A percentile compares a stretch with the other conserved stretches of the same genome.
phyloP scores from a whole-genome alignment of 2,113 vertebrate genomes.

The Gasterosteus nipponicus region DNA sequence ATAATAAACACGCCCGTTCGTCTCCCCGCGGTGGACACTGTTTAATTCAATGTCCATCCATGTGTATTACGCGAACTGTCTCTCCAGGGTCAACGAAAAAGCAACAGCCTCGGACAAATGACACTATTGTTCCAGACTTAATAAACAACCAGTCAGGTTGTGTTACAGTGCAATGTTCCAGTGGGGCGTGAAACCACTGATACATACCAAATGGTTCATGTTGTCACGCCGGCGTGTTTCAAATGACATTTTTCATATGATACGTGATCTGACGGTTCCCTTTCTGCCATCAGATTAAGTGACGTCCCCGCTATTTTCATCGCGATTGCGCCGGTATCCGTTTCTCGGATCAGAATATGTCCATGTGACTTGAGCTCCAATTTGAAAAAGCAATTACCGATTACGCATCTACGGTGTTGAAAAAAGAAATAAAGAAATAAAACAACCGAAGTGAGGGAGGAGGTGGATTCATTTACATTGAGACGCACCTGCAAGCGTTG shows the following conservation, averaged over 20 bases:
- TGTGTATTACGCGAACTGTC: slow-evolving; percentile 67
- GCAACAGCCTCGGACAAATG: slow-evolving; percentile 45
- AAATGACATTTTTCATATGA: slow-evolving; percentile 28
- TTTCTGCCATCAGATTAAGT: slow-evolving; percentile 30
- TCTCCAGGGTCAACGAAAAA: slow-evolving; percentile 29
- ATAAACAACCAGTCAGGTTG: slow-evolving; percentile 67
- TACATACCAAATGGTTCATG: slow-evolving; percentile 17
- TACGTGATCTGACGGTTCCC: slow-evolving; percentile 26
- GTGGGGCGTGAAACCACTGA: background rate
- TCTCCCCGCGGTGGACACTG: slow-evolving; percentile 52
- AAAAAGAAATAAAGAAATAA: background rate
- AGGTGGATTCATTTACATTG: slow-evolving; percentile 37
- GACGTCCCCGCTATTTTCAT: slow-evolving; percentile 1
- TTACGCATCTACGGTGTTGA: slow-evolving; percentile 6
- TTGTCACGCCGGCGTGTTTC: slow-evolving; percentile 29
- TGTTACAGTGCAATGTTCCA: slow-evolving; percentile 38
- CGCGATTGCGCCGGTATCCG: slow-evolving; percentile 21
- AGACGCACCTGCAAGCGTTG: slow-evolving; percentile 32
- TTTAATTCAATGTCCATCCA: slow-evolving; percentile 73
- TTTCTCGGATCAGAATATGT: slow-evolving; percentile 27
- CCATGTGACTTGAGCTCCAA: slow-evolving; percentile 31
- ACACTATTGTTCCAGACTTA: slow-evolving; percentile 65
- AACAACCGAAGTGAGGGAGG: slow-evolving; percentile 15
- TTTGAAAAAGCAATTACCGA: slow-evolving; percentile 49
- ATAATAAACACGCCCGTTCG: slow-evolving; percentile 75